Base-by-base conservation (phyloP, 2,888 invertebrate species). In the Periphyllus acericola region DNA sequence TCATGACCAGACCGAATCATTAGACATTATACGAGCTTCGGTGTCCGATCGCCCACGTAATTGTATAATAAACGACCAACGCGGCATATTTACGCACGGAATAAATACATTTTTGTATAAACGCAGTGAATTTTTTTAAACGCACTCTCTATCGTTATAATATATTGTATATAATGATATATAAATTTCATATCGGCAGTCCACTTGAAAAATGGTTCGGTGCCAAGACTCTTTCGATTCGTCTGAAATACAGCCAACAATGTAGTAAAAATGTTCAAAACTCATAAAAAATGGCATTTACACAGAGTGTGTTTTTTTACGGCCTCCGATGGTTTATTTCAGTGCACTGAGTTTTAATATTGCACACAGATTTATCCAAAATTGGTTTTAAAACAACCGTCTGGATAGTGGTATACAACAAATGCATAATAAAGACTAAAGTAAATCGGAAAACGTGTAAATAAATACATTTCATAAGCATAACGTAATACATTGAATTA, bases 281-380 rank as follows among this genome's bases (percentile, higher is more conserved):
- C 80, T 81, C 80, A 74, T 87, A 87, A 87, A 86, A 87, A 87
- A 71, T 60, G 74, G 87, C 87, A 87, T 87, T 87, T 87, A 81
- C 74, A 74, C 17, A 36, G 21, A 3, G 36, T 34, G 40, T 55
- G 8, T 52, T 80, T 34, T 76, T n/a, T 68, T 68, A 84, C 46
- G 32, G 34, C 8, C 29, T 74, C 60, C 66, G 32, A 34, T 75
- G n/a, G 87, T 72, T 86, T 87, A 87, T 87, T 87, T 87, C 80
- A 81, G 87, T 87, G 36, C 40, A 55, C 21, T 11, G 19, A 52
- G 36, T 74, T 74, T 87, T 81, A 81, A 19, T 29, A 60, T 40
- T 66, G 32, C 17, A 25, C 81, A 60, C 74, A 74, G 60, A 72
- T 79, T 55, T 36, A 29, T 14, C 55, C 34, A 68, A 76, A 84